These are phyloP conservation scores for Myiotriccus ornatus DNA, from an alignment of 2,797 vertebrate species.

Conservation along the genomic window DNA sequence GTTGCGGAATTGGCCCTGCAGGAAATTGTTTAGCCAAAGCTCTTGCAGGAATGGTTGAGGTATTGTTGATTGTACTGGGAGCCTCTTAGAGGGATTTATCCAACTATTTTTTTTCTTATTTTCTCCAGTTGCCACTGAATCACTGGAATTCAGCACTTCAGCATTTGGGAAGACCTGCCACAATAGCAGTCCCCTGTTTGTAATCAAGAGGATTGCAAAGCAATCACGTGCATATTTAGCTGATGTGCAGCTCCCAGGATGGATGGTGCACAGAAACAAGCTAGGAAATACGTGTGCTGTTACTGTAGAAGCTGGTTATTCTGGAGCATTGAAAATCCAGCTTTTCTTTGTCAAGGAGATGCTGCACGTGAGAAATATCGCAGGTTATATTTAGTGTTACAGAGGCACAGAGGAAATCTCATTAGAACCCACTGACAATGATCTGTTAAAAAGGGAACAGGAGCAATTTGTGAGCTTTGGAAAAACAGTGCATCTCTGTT, in stretches of 20 bases:
- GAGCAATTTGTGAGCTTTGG: background rate
- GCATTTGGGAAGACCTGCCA: background rate
- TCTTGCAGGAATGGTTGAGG: background rate
- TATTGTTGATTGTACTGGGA: background rate
- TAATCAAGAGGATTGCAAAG: background rate
- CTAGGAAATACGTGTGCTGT: background rate
- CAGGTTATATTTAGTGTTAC: background rate
- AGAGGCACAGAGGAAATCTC: background rate
- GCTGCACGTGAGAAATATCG: background rate
- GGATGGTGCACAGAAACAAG: background rate
- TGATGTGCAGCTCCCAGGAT: background rate
- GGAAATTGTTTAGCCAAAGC: background rate
- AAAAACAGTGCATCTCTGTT: background rate
- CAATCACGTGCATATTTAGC: background rate
- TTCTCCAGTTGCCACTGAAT: background rate
- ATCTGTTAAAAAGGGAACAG: background rate
- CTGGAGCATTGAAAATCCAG: background rate
- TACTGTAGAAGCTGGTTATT: background rate
- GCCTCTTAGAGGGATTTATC: background rate
- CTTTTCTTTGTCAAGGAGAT: background rate
- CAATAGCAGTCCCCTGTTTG: background rate
- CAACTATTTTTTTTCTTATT: background rate
- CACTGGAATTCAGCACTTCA: background rate
- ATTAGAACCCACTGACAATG: background rate
- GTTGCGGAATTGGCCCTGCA: background rate